These are phyloP conservation scores for Aspiorhynchus laticeps DNA, from an alignment of 2,113 vertebrate species.

Conservation along the genomic window DNA sequence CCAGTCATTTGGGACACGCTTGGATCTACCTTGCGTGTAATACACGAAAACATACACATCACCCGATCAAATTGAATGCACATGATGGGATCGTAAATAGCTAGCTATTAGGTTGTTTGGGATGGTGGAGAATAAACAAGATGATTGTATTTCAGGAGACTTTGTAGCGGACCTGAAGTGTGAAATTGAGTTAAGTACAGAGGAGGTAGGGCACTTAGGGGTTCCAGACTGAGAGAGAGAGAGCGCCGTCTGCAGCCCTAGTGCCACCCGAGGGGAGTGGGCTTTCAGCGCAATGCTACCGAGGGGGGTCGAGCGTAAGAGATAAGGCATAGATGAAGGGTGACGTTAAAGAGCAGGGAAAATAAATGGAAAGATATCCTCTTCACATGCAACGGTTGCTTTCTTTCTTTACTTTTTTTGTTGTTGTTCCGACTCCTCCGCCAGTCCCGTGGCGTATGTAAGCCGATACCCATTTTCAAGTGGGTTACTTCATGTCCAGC, in stretches of 20 bases:
- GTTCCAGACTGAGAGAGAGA: constrained; percentile 65
- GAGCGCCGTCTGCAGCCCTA: constrained; percentile 58
- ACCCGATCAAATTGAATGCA: constrained; percentile 68
- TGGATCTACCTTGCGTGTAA: constrained; percentile 50
- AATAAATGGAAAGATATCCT: constrained; percentile 79
- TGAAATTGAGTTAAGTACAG: constrained; percentile 78
- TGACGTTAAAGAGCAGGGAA: constrained; percentile 38
- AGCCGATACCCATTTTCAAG: constrained; percentile 88
- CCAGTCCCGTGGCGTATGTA: constrained; percentile 88
- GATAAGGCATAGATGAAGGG: neutral
- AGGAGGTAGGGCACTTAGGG: constrained; percentile 64
- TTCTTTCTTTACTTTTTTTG: constrained; percentile 40
- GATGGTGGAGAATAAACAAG: constrained; percentile 74
- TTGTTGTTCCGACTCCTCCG: constrained; percentile 83
- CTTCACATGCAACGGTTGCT: constrained; percentile 72
- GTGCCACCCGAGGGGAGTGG: constrained; percentile 31
- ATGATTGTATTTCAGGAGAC: constrained; percentile 73
- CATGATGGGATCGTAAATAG: constrained; percentile 67
- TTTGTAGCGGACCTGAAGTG: constrained; percentile 75
- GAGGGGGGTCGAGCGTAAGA: constrained; percentile 38
- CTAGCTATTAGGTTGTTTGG: constrained; percentile 66
- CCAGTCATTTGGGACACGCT: constrained; percentile 5
- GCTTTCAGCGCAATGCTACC: constrained; percentile 46
- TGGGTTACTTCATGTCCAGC: constrained; percentile 99
- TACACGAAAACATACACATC: constrained; percentile 58